Percentiles rank a stretch among this genome's conserved stretches.
These are phyloP conservation scores for Phoeniculus purpureus DNA, from an alignment of 2,797 vertebrate genomes.

Conservation along the genomic window DNA sequence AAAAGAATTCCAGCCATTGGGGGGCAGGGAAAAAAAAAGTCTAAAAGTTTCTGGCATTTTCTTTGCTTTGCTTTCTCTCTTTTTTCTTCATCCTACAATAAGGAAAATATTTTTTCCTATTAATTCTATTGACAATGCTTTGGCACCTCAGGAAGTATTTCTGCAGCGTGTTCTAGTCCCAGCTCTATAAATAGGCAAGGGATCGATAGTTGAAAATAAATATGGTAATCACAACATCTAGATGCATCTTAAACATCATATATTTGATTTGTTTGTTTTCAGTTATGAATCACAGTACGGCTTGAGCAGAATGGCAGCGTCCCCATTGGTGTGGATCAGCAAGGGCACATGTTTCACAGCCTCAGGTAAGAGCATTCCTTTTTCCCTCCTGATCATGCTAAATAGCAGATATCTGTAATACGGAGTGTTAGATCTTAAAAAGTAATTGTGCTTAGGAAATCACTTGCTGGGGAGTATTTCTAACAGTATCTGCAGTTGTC, in stretches of 20 bases:
- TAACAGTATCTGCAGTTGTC: background rate
- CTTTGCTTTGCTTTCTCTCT: background rate
- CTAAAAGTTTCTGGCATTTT: background rate
- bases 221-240: background rate
- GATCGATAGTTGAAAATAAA: background rate
- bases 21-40: background rate
- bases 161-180: background rate
- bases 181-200: background rate
- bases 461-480: background rate
- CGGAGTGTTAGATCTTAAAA: background rate
- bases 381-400: background rate
- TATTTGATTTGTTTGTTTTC: background rate
- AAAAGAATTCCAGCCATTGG: background rate
- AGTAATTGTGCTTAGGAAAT: background rate
- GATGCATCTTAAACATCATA: background rate
- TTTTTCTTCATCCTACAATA: background rate
- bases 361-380: background rate
- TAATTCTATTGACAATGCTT: background rate
- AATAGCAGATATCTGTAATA: background rate
- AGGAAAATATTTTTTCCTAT: background rate
- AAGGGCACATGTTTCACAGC: background rate
- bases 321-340: background rate
- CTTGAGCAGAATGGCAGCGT: background rate
- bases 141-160: background rate
- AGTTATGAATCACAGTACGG: background rate